A percentile compares a stretch with the other conserved stretches of the same genome.
phyloP scores from a whole-genome alignment of 2,797 vertebrate genomes.

The Apodemus agrarius region DNA sequence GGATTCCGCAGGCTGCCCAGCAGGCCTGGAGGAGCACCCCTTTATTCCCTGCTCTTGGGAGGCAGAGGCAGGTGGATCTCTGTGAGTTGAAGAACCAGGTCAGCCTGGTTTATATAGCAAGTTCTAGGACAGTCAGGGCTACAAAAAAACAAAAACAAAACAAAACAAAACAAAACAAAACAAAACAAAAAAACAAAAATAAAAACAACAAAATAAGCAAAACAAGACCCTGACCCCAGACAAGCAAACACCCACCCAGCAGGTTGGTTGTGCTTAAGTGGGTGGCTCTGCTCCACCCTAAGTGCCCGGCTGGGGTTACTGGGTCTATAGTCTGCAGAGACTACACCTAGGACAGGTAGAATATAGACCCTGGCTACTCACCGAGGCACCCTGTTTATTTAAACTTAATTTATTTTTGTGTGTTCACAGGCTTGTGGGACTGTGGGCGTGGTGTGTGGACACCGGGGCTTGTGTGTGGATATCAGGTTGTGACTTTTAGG shows the following conservation, averaged over 20 bases:
- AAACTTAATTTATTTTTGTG: not conserved
- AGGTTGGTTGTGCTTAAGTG: not conserved
- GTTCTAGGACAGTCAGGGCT: not conserved
- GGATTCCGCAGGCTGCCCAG: not conserved
- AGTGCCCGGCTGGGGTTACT: not conserved
- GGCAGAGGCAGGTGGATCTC: not conserved
- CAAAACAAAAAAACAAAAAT: not conserved
- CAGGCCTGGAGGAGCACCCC: not conserved
- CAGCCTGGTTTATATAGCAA: not conserved
- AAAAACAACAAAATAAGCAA: too few relatives aligned
- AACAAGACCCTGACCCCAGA: not conserved
- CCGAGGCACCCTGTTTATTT: not conserved
- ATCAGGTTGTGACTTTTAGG: not conserved
- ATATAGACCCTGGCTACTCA: not conserved
- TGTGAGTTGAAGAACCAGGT: not conserved
- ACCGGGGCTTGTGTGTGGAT: not conserved
- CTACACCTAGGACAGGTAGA: not conserved
- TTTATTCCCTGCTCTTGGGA: not conserved
- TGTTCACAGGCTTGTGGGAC: not conserved
- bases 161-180: not conserved
- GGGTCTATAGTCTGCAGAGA: not conserved
- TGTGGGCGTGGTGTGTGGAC: too few relatives aligned
- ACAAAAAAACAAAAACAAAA: not conserved
- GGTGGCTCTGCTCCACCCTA: not conserved
- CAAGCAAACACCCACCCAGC: too few relatives aligned